These are phyloP conservation scores for Capromys pilorides DNA, from an alignment of 2,797 vertebrate species.

Conservation along the genomic window DNA sequence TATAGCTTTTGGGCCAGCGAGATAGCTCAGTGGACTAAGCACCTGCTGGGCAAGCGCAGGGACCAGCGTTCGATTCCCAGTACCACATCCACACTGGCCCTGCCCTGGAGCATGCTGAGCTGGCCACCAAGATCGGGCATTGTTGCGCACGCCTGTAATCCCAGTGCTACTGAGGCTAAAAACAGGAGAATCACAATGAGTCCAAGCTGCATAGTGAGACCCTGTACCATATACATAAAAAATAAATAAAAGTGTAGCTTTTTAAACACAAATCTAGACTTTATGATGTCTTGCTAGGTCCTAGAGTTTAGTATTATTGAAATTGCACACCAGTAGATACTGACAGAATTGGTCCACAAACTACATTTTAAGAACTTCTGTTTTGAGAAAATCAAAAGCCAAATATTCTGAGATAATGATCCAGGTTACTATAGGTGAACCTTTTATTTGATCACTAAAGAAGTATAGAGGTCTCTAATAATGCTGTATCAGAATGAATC, in stretches of 20 bases:
- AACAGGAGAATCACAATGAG: no score
- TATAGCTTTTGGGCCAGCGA: not conserved
- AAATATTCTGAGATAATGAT: not conserved
- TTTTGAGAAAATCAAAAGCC: not conserved
- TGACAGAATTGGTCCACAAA: not conserved
- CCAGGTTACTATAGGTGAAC: not conserved
- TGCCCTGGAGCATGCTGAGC: no score
- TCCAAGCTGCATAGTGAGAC: no score
- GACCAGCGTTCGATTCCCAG: no score
- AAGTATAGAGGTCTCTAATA: not conserved
- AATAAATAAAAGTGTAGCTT: not conserved
- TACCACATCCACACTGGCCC: no score
- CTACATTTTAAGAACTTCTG: not conserved
- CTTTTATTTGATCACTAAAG: not conserved
- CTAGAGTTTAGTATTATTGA: not conserved
- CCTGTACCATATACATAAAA: no score
- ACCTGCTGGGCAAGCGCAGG: no score
- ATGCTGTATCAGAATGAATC: not conserved
- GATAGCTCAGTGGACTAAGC: no score
- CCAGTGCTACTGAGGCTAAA: no score
- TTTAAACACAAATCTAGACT: not conserved
- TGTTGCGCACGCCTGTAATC: no score
- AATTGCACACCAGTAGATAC: not conserved
- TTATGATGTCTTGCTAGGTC: not conserved
- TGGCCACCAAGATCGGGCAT: no score